phyloP scores from a whole-genome alignment of 2,113 vertebrate genomes.

The Pseudorectes ferrugineus region DNA sequence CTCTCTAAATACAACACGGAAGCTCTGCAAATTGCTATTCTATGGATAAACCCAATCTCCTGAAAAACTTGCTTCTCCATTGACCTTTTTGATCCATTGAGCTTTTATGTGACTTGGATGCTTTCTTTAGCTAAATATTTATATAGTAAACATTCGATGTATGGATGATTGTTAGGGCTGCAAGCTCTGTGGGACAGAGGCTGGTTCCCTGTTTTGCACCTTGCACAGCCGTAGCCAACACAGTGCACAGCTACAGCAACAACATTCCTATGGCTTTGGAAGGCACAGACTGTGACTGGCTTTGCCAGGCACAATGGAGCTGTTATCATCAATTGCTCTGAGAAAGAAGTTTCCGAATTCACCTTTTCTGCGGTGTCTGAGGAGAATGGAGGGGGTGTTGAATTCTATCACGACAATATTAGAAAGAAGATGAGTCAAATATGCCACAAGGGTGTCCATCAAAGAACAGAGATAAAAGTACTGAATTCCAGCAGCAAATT shows the following conservation, averaged over 20 bases:
- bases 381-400: conserved; percentile 26
- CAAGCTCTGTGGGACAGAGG: neutral
- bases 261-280: neutral
- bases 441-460: conserved; percentile 8
- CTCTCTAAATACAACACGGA: neutral
- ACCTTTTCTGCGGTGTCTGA: neutral
- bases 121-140: conserved; percentile 24
- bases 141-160: neutral
- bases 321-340: neutral
- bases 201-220: neutral
- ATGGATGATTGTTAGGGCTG: neutral
- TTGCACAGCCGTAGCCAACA: neutral
- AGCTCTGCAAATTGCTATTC: neutral
- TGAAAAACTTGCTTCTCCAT: conserved; percentile 22
- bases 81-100: neutral
- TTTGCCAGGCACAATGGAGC: neutral
- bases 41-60: neutral
- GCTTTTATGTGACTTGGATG: neutral
- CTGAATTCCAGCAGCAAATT: conserved; percentile 33
- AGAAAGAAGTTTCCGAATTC: conserved; percentile 9
- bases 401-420: neutral
- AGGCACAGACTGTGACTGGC: neutral
- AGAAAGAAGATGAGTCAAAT: conserved; percentile 32
- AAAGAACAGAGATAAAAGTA: conserved; percentile 30
- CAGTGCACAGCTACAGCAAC: neutral